Evolutionary conservation across 1,140 invertebrate genomes (phyloP), one percentile per base, ranked within the genome.

Genomic region (Bactericera cockerelli): DNA sequence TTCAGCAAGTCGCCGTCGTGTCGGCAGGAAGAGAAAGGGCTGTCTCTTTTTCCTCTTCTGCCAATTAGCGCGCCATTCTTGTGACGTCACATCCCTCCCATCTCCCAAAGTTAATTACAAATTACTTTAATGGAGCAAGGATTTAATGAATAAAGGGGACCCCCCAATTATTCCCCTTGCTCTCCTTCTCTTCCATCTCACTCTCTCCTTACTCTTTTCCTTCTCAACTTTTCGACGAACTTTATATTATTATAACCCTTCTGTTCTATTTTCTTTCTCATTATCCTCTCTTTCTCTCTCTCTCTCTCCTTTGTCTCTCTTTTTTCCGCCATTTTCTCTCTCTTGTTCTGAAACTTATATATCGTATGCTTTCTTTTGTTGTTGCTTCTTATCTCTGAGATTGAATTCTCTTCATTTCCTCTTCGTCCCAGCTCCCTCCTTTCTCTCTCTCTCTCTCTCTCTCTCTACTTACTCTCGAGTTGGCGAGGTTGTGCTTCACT

Each of bases 101-200:
- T n/a, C 42, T 31, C 28, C 28, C 42, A 49, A 49, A 49, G 42
- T 49, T 49, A 49, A 49, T 49, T 49, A 49, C 42, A 49, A 49
- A 49, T 49, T 49, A 49, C 42, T 49, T 49, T 49, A 49, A 49
- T 49, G 22, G 42, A 49, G 42, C n/a, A 49, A 49, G 22, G 42
- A 49, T 49, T 49, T 49, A 49, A 49, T 49, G 42, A 49, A 16
- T 49, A 49, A 49, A 22, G 42, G 42, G 42, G 42, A 49, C 4
- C 42, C 22, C n/a, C 42, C 42, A 49, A 49, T 49, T 22, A 49
- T 49, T 49, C 22, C 42, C 42, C 42, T 31, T 16, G 42, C 42
- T 49, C n/a, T 49, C 42, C 33, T 36, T n/a, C n/a, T n/a, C n/a
- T n/a, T n/a, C n/a, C n/a, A n/a, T n/a, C n/a, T n/a, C n/a, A n/a